phyloP scores from a whole-genome alignment of 2,113 vertebrate species.

The Lampris megalopsis region DNA sequence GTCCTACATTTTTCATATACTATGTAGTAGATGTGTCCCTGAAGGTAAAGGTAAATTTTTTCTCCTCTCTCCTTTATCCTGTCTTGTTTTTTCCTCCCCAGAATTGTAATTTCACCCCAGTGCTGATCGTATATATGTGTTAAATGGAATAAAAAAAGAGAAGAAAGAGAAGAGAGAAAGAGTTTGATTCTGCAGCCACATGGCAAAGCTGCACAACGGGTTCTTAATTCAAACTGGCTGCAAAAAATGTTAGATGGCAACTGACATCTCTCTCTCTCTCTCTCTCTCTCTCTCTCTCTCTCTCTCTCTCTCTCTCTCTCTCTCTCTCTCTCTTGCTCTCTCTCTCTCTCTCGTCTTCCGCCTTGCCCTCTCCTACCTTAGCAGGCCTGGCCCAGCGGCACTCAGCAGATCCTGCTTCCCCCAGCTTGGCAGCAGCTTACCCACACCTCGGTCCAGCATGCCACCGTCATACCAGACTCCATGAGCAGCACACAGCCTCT shows the following conservation, averaged over 20 bases:
- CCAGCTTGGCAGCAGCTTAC: constrained; percentile 98
- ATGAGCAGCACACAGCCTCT: constrained; percentile 93
- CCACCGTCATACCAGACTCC: constrained; percentile 93
- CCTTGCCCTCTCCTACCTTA: constrained; percentile 61
- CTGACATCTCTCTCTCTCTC: constrained; percentile 17
- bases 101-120: too few relatives aligned
- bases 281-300: constrained; percentile 31
- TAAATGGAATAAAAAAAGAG: too few relatives aligned
- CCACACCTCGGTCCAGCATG: constrained; percentile 97
- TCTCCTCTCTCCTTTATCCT: too few relatives aligned
- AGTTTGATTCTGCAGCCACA: not conserved
- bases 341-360: constrained; percentile 3
- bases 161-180: too few relatives aligned
- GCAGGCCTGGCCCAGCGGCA: constrained; percentile 97
- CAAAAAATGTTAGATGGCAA: not conserved
- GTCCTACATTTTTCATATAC: constrained; percentile 66
- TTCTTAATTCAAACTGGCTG: constrained; percentile 6
- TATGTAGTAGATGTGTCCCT: constrained; percentile 42
- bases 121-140: too few relatives aligned
- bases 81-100: too few relatives aligned
- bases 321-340: not conserved
- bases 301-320: not conserved
- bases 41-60: constrained; percentile 22
- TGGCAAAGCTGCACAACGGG: not conserved
- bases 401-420: constrained; percentile 97